Evolutionary conservation across 2,797 vertebrate genomes (phyloP), one percentile per base, ranked within the genome.

Genomic region (Rhynchotus rufescens): DNA sequence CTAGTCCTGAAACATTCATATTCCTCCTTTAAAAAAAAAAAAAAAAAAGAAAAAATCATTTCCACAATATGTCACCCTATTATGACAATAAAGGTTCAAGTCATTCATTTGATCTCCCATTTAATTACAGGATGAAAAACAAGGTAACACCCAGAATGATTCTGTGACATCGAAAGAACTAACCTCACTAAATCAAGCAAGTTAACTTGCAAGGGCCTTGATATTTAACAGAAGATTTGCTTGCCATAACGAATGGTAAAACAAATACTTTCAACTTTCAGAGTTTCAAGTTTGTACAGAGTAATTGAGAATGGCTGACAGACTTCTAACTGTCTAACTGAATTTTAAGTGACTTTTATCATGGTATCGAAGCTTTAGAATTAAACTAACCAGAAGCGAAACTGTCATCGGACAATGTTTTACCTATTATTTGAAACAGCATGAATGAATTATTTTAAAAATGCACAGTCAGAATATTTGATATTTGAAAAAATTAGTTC

Each of bases 91-190:
- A 65, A 23, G 19, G 22, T 30, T 26, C 0, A 10, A 74, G n/a
- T 38, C 3, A 45, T 52, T 30, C 28, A 30, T 26, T 28, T 54
- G 15, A 54, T 54, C 15, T 15, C 15, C 51, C 83, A 89, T 80
- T 60, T 26, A 60, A 13, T 45, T 59, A 1, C 1, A 25, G 62
- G 17, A 80, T 19, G 6, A 0, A 0, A 15, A 42, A 47, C 17
- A 26, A 65, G 11, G 25, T 67, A 71, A 72, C 28, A 45, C 2
- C 5, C 5, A 56, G 22, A 64, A 15, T 7, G 8, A 28, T 23
- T 59, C 8, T n/a, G 12, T 49, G 30, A 92, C 69, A n/a, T 69
- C 16, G 57, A 87, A 87, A 69, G 56, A 66, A 49, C 1, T 4
- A 36, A 62, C 22, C 6, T 66, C 20, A 54, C n/a, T 54, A 52